phyloP scores from a whole-genome alignment of 1,140 invertebrate species.

The Schlechtendalia chinensis region DNA sequence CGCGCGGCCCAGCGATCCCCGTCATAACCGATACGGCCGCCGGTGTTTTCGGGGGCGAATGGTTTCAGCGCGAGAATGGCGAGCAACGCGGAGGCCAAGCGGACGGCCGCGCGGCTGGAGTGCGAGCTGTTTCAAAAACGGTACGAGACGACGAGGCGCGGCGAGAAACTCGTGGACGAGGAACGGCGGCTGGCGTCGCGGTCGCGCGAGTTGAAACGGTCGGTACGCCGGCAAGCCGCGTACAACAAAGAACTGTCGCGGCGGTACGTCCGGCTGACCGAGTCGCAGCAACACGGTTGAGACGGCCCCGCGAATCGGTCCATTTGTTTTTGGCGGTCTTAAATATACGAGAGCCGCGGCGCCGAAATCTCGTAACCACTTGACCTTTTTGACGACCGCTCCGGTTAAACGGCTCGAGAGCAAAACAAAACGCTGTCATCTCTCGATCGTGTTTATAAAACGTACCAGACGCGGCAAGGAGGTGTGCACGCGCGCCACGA shows the following conservation, averaged over 20 bases:
- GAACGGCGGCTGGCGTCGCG: not conserved
- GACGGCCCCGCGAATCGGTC: not conserved
- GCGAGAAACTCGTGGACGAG: not conserved
- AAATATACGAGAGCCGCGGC: no score
- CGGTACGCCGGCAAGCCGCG: not conserved
- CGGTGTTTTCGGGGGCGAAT: no score
- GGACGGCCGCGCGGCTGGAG: not conserved
- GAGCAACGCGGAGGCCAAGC: not conserved
- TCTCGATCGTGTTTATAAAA: no score
- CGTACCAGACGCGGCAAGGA: no score
- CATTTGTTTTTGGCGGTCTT: not conserved
- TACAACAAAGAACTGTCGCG: not conserved
- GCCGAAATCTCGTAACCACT: no score
- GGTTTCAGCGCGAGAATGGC: not conserved
- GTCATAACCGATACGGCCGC: no score
- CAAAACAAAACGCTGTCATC: no score
- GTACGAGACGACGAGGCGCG: not conserved
- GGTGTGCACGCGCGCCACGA: no score
- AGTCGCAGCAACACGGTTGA: no score
- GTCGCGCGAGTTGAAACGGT: not conserved
- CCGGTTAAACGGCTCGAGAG: no score
- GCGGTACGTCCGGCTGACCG: not conserved
- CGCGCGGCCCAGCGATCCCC: no score
- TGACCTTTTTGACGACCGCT: no score
- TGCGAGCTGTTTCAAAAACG: slow-evolving; percentile 26